These are phyloP conservation scores for Tamias sibiricus DNA, from an alignment of 2,113 vertebrate species.

Conservation along the genomic window DNA sequence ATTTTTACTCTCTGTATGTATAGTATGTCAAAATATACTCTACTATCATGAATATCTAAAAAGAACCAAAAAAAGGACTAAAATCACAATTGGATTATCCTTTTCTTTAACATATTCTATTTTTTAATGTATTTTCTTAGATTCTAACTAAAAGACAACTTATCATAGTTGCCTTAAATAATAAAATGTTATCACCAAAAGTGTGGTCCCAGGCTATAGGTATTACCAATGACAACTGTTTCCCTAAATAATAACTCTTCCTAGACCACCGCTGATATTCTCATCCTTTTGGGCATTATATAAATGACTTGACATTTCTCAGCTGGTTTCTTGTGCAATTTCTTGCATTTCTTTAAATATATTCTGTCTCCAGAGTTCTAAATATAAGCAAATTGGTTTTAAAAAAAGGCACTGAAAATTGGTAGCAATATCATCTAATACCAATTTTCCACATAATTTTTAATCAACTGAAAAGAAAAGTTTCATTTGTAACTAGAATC, in stretches of 20 bases:
- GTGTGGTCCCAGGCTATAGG: background rate
- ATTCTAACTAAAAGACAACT: background rate
- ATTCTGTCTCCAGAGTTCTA: background rate
- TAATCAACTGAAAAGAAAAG: background rate
- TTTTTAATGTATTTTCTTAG: background rate
- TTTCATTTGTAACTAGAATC: background rate
- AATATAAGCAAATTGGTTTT: background rate
- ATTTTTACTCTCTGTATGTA: too few relatives aligned
- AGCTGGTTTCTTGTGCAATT: background rate
- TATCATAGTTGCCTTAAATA: background rate
- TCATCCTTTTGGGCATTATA: background rate
- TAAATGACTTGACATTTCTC: background rate
- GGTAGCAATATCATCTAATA: background rate
- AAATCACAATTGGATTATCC: background rate
- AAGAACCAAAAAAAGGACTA: too few relatives aligned
- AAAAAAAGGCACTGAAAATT: slow-evolving; percentile 21
- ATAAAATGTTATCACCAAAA: background rate
- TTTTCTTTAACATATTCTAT: background rate
- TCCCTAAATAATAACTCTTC: background rate
- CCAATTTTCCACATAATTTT: background rate
- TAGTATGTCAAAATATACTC: too few relatives aligned
- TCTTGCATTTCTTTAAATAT: slow-evolving; percentile 55
- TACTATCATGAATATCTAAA: too few relatives aligned
- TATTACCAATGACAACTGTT: background rate
- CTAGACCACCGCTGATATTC: background rate